A percentile compares a stretch with the other conserved stretches of the same genome.
These are phyloP conservation scores for Epinephelus cyanopodus DNA, from an alignment of 2,113 vertebrate species.

Conservation along the genomic window DNA sequence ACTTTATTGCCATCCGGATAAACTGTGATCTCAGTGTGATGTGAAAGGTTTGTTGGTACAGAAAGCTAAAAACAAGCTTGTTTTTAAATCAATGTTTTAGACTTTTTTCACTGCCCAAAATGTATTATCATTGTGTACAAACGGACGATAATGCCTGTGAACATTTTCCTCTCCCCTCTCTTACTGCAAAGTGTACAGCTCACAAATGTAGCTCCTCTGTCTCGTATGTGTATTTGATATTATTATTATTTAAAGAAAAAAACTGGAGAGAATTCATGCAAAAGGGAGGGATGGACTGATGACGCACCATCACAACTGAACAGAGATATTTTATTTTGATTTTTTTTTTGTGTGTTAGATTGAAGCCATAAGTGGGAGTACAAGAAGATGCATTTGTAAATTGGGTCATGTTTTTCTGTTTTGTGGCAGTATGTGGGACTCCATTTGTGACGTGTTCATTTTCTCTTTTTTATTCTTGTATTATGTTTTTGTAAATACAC, in stretches of 20 bases:
- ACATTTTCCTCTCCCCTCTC: conserved; percentile 58
- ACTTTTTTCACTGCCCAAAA: conserved; percentile 73
- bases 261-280: conserved; percentile 53
- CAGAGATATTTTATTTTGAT: conserved; percentile 60
- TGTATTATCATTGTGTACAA: conserved; percentile 71
- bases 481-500: conserved; percentile 85
- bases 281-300: conserved; percentile 56
- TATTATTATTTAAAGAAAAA: conserved; percentile 79
- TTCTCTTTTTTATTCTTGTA: conserved; percentile 83
- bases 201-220: conserved; percentile 81
- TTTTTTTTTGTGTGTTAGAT: conserved; percentile 70
- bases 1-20: conserved; percentile 76
- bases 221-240: conserved; percentile 83
- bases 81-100: conserved; percentile 81
- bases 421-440: conserved; percentile 79
- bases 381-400: conserved; percentile 84
- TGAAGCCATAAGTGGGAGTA: conserved; percentile 82
- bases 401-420: conserved; percentile 78
- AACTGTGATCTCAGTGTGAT: conserved; percentile 79
- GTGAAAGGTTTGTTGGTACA: conserved; percentile 52
- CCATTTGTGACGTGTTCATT: conserved; percentile 82
- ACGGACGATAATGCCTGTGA: conserved; percentile 59
- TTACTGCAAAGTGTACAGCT: conserved; percentile 80
- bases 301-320: conserved; percentile 57
- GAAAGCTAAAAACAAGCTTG: conserved; percentile 73